Conservation (phyloP, 2,113 vertebrate genomes). For the Salminus brasiliensis region DNA sequence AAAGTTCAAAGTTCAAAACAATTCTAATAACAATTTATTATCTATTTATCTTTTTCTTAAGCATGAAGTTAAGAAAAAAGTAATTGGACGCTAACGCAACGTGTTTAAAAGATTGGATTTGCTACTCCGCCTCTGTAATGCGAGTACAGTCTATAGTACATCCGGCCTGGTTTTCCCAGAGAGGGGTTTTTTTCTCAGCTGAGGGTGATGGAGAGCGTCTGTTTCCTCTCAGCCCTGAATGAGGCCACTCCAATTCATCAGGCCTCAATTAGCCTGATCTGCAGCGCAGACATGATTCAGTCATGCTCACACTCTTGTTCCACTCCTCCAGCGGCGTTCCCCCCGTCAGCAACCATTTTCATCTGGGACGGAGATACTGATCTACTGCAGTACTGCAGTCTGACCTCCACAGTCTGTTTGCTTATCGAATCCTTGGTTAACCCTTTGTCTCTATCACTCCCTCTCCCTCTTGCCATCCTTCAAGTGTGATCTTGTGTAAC, state of each 20-base stretch:
- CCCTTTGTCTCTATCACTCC: neutral
- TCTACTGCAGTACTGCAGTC: neutral
- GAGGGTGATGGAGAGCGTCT: neutral
- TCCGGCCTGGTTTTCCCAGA: neutral
- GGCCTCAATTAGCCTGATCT: neutral
- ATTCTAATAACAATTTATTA: too few relatives aligned
- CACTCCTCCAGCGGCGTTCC: neutral
- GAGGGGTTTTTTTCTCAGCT: neutral
- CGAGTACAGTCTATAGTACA: neutral
- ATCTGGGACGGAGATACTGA: conserved; percentile 2
- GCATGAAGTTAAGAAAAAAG: too few relatives aligned
- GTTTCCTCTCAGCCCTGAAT: neutral
- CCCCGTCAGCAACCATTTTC: neutral
- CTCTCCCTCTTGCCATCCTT: neutral
- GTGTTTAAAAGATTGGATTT: neutral
- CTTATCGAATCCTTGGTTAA: neutral
- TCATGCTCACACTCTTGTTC: neutral
- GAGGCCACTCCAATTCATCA: conserved; percentile 2
- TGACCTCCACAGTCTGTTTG: neutral
- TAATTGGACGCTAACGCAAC: too few relatives aligned
- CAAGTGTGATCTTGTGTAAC: neutral
- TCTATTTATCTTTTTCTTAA: too few relatives aligned
- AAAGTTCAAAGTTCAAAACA: too few relatives aligned
- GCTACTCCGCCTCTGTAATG: neutral
- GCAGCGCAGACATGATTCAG: neutral